Conservation (phyloP, 2,113 vertebrate species). For the Podiceps cristatus region DNA sequence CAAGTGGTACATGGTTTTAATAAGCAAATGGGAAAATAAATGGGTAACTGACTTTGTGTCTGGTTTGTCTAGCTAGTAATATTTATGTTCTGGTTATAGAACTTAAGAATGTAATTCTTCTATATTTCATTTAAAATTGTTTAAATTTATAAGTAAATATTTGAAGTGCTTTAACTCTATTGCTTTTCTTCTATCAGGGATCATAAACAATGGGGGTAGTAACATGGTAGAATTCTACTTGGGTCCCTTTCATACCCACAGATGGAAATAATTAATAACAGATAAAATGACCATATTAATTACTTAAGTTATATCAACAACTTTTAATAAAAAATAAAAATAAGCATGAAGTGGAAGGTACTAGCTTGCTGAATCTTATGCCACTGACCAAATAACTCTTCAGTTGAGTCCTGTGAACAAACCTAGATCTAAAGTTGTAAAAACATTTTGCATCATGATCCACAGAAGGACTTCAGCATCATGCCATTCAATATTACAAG, state of each 20-base stretch:
- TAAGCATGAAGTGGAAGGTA: not conserved
- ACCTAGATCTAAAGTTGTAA: not conserved
- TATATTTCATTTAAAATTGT: not conserved
- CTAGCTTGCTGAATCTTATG: not conserved
- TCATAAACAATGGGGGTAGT: not conserved
- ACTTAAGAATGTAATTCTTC: not conserved
- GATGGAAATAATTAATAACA: not conserved
- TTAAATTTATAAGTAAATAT: not conserved
- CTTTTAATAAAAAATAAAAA: not conserved
- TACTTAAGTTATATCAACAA: not conserved
- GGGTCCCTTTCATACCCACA: not conserved
- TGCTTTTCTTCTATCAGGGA: not conserved
- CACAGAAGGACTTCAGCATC: not conserved
- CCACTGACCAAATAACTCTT: not conserved
- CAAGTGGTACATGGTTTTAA: not conserved
- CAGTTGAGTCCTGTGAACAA: not conserved
- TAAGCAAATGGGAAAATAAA: not conserved
- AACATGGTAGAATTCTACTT: not conserved
- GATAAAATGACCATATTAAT: not conserved
- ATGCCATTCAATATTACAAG: not conserved
- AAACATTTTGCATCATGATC: not conserved
- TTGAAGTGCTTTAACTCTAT: not conserved
- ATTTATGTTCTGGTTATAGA: not conserved
- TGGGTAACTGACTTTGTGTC: not conserved
- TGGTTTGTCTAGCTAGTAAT: not conserved